Evolutionary conservation across 2,797 vertebrate species (phyloP).

Genomic region (Phyllotis vaccarum): DNA sequence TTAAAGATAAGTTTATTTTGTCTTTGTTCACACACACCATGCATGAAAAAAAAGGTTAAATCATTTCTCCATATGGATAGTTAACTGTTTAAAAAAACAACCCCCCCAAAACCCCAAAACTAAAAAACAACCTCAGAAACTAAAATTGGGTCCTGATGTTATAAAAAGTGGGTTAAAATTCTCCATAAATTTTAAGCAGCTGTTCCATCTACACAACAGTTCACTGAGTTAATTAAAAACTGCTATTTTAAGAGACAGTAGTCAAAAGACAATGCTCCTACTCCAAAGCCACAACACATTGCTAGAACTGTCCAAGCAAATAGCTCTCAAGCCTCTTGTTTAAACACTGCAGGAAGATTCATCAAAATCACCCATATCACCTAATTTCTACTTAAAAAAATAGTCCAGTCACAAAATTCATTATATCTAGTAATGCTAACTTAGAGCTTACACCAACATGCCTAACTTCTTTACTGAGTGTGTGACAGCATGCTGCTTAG

Average conservation of each 20-base stretch:
- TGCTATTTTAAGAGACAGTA: constrained; percentile 74
- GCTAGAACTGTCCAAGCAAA: constrained; percentile 35
- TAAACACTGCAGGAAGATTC: constrained; percentile 36
- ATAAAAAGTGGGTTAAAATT: constrained; percentile 39
- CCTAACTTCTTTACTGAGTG: constrained; percentile 17
- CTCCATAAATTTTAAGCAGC: constrained; percentile 64
- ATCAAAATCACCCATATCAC: constrained; percentile 41
- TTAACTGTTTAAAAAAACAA: background rate
- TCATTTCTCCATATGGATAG: constrained; percentile 21
- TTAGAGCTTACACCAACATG: background rate
- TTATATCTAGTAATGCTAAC: constrained; percentile 18
- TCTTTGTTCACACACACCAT: background rate
- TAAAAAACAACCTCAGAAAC: background rate
- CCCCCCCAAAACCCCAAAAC: too few relatives aligned
- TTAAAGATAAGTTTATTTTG: constrained; percentile 50
- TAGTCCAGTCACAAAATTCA: constrained; percentile 33
- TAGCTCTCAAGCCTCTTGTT: constrained; percentile 40
- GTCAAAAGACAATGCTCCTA: constrained; percentile 58
- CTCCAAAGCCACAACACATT: background rate
- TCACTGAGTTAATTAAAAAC: constrained; percentile 63
- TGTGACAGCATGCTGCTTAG: background rate
- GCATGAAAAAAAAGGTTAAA: constrained; percentile 56
- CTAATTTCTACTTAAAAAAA: constrained; percentile 25
- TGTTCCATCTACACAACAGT: constrained; percentile 32
- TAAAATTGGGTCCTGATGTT: constrained; percentile 59